These are phyloP conservation scores for Diuraphis noxia DNA, from an alignment of 1,140 invertebrate genomes.

Conservation along the genomic window DNA sequence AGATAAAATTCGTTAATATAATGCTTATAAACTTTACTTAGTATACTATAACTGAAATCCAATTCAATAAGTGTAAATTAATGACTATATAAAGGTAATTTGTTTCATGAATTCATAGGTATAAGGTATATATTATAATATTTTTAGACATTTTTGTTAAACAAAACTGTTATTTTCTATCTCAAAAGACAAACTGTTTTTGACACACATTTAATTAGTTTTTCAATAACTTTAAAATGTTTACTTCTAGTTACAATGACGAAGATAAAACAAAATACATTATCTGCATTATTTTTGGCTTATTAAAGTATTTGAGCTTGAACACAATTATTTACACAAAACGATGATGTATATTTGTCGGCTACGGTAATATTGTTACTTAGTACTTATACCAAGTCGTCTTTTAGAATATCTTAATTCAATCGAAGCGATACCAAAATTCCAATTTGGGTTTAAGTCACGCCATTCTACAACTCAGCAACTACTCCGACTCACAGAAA, in stretches of 20 bases:
- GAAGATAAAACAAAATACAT: neutral
- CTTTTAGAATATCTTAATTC: too few relatives aligned
- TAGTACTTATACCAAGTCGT: too few relatives aligned
- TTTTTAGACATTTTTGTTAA: neutral
- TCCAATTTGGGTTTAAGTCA: too few relatives aligned
- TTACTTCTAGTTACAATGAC: neutral
- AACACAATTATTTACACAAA: neutral
- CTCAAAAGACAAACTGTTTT: neutral
- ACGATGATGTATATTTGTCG: neutral
- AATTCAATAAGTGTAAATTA: accelerated
- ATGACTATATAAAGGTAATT: neutral
- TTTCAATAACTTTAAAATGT: neutral
- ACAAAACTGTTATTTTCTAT: neutral
- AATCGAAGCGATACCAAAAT: too few relatives aligned
- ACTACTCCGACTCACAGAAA: too few relatives aligned
- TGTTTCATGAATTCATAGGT: too few relatives aligned
- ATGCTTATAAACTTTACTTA: neutral
- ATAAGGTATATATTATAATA: neutral
- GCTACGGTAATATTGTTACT: neutral
- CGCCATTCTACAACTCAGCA: too few relatives aligned
- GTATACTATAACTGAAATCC: neutral
- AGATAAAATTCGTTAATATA: neutral
- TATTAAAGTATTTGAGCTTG: neutral
- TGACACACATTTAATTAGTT: neutral
- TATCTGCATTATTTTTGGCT: neutral